phyloP scores from a whole-genome alignment of 2,888 invertebrate genomes.

The Eremobia ochroleuca region DNA sequence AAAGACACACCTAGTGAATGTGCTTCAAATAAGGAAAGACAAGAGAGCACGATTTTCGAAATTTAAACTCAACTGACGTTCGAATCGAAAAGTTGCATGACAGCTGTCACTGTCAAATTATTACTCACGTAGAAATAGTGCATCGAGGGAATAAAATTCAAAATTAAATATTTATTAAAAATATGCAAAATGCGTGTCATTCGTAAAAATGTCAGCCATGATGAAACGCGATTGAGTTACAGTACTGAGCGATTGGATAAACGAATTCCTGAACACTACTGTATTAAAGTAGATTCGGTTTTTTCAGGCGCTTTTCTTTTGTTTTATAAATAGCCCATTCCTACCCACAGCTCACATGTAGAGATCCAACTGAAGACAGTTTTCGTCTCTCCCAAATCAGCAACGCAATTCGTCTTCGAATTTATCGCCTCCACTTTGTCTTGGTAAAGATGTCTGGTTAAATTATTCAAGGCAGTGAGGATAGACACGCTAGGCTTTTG shows the following conservation, averaged over 20 bases:
- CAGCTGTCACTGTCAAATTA: conserved; percentile 25
- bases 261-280: not conserved
- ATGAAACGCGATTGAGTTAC: conserved; percentile 4
- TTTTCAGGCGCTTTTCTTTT: not conserved
- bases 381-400: conserved; percentile 27
- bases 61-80: not conserved
- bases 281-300: not conserved
- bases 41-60: not conserved
- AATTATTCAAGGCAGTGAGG: conserved; percentile 33
- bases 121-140: conserved; percentile 5
- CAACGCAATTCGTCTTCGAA: conserved; percentile 15
- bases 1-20: not conserved
- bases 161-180: conserved; percentile 10
- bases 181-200: conserved; percentile 28
- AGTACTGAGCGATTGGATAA: not conserved
- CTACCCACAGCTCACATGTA: not conserved
- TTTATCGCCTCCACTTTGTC: conserved; percentile 31
- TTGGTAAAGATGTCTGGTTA: conserved; percentile 11
- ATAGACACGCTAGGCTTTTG: not conserved
- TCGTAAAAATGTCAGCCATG: not conserved
- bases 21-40: not conserved
- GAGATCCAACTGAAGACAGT: not conserved
- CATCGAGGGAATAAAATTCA: not conserved
- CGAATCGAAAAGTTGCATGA: not conserved
- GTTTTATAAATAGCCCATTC: not conserved